Evolutionary conservation across 1,140 invertebrate genomes (phyloP).

Genomic region (Atopsyche davidsoni): DNA sequence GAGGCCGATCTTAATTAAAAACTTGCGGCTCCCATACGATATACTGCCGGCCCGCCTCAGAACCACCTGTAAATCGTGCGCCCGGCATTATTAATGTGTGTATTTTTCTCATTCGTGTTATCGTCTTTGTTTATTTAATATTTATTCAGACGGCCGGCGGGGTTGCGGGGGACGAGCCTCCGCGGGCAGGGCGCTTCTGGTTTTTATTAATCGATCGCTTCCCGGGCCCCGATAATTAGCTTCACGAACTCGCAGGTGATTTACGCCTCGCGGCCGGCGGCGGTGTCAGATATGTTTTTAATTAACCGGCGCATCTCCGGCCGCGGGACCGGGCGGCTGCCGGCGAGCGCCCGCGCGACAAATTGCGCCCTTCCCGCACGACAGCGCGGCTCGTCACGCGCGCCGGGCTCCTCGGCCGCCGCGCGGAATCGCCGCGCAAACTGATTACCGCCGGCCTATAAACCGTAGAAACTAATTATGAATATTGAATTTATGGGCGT

Average conservation of each 20-base stretch:
- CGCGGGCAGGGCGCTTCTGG: slow-evolving; percentile 16
- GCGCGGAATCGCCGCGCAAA: slow-evolving; percentile 27
- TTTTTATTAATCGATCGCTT: slow-evolving; percentile 22
- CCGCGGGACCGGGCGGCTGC: not conserved
- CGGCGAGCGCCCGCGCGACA: slow-evolving; percentile 4
- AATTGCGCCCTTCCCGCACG: slow-evolving; percentile 5
- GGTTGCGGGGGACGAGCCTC: not conserved
- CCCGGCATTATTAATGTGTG: slow-evolving; percentile 15
- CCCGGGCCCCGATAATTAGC: slow-evolving; percentile 16
- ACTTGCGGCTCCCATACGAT: slow-evolving; percentile 20
- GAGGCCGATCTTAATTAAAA: slow-evolving; percentile 29
- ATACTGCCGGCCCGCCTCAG: slow-evolving; percentile 16
- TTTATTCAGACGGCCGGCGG: slow-evolving; percentile 21
- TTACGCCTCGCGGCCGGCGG: slow-evolving; percentile 4
- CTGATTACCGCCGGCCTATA: slow-evolving; percentile 28
- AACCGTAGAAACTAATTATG: slow-evolving; percentile 31
- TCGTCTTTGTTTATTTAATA: slow-evolving; percentile 26
- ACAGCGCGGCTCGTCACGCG: slow-evolving; percentile 6
- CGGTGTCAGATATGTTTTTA: slow-evolving; percentile 13
- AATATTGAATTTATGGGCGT: slow-evolving; percentile 30
- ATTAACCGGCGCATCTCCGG: slow-evolving; percentile 8
- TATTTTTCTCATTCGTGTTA: slow-evolving; percentile 21
- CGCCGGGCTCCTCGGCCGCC: not conserved
- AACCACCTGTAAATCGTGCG: slow-evolving; percentile 28
- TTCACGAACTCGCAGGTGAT: slow-evolving; percentile 12